Evolutionary conservation across 2,797 vertebrate genomes (phyloP).

Genomic region (Gastrophryne carolinensis): DNA sequence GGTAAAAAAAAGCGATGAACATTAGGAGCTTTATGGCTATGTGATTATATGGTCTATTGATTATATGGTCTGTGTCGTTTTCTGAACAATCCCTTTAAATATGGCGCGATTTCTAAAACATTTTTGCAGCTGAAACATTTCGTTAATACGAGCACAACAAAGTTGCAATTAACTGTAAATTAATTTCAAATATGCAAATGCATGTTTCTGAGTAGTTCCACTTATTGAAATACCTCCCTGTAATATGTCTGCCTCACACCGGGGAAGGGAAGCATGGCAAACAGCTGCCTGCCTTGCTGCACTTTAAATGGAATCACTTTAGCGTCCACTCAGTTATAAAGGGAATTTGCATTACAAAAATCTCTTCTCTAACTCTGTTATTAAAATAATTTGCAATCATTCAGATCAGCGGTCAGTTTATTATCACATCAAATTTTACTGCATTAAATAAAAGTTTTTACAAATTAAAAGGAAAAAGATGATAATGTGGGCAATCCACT

Average conservation of each 20-base stretch:
- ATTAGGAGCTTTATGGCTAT: too few relatives aligned
- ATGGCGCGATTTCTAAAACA: neutral
- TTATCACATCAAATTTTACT: too few relatives aligned
- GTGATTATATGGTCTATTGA: too few relatives aligned
- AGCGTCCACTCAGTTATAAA: neutral
- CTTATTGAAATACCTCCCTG: neutral
- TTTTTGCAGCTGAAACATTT: neutral
- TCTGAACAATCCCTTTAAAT: neutral
- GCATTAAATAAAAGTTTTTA: too few relatives aligned
- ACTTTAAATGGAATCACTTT: neutral
- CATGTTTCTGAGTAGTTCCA: neutral
- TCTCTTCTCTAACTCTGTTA: neutral
- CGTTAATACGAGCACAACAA: neutral
- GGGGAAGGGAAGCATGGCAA: neutral
- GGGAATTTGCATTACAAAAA: neutral
- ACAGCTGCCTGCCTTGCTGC: neutral
- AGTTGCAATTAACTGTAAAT: conserved; percentile 1
- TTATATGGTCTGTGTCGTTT: too few relatives aligned
- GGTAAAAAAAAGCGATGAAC: too few relatives aligned
- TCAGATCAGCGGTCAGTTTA: neutral
- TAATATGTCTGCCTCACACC: neutral
- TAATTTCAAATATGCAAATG: conserved; percentile 14
- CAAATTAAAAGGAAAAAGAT: too few relatives aligned
- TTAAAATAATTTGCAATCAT: neutral
- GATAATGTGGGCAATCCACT: too few relatives aligned